Percentiles rank a stretch among this genome's conserved stretches.
Evolutionary conservation across 2,797 vertebrate species (phyloP).

Genomic region (Todus mexicanus): DNA sequence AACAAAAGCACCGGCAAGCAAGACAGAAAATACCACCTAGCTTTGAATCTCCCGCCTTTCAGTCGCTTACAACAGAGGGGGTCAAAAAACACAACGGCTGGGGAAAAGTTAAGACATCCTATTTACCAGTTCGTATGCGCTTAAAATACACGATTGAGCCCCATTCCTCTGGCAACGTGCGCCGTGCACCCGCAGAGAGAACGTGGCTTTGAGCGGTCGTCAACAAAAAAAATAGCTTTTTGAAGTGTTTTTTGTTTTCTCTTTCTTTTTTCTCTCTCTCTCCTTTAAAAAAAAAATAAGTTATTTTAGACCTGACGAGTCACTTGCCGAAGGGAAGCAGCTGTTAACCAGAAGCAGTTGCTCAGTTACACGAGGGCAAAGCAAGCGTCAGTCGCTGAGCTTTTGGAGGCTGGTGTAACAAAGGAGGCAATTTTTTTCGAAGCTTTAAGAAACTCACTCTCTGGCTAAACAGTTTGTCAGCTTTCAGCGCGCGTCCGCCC

Average conservation of each 20-base stretch:
- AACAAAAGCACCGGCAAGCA: not conserved
- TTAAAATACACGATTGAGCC: not conserved
- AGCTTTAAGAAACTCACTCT: not conserved
- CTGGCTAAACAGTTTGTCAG: not conserved
- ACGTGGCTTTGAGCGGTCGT: not conserved
- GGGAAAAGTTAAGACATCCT: conserved; percentile 8
- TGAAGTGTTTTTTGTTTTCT: not conserved
- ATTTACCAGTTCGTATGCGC: conserved; percentile 33
- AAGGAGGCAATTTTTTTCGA: conserved; percentile 5
- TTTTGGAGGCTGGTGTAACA: conserved; percentile 13
- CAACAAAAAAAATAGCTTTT: conserved; percentile 37
- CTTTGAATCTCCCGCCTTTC: not conserved
- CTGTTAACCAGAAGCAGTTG: conserved; percentile 59
- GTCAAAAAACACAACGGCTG: not conserved
- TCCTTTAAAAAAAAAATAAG: conserved; percentile 63
- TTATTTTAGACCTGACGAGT: conserved; percentile 55
- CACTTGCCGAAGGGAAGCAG: conserved; percentile 47
- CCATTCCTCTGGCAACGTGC: not conserved
- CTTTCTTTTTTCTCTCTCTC: not conserved
- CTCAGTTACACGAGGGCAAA: conserved; percentile 22
- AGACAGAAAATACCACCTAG: not conserved
- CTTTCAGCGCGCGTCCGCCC: not conserved
- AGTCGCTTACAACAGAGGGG: not conserved
- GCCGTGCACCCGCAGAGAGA: not conserved
- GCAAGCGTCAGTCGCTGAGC: conserved; percentile 18